These are phyloP conservation scores for Petrocephalus schoutedeni DNA, from an alignment of 2,797 vertebrate species.

Conservation along the genomic window DNA sequence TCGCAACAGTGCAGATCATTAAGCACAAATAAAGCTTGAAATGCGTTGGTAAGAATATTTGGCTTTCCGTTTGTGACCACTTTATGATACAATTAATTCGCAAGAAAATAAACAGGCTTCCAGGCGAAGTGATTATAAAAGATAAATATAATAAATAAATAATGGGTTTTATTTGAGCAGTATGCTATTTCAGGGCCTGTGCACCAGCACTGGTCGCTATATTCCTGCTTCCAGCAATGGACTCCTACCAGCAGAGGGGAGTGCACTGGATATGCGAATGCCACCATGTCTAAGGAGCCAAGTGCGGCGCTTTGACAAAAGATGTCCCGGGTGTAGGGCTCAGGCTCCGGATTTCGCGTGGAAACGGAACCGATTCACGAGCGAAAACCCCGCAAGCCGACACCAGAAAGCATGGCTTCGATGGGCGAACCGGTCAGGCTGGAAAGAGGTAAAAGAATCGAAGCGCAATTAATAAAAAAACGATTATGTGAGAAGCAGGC, in stretches of 20 bases:
- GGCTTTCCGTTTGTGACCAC: background rate
- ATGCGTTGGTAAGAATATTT: background rate
- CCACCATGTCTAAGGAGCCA: background rate
- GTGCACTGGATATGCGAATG: background rate
- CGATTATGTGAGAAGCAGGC: background rate
- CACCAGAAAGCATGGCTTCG: slow-evolving; percentile 73
- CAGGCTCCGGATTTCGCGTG: background rate
- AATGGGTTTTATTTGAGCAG: background rate
- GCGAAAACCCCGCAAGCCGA: background rate
- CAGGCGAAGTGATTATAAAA: background rate
- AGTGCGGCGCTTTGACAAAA: background rate
- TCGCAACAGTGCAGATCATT: background rate
- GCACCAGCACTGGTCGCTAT: background rate
- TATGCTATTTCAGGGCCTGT: background rate
- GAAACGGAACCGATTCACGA: background rate
- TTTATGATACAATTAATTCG: background rate
- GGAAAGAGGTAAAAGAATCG: slow-evolving; percentile 76
- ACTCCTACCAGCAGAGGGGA: slow-evolving; percentile 25
- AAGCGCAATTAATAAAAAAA: background rate
- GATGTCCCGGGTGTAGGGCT: slow-evolving; percentile 11
- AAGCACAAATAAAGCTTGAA: background rate
- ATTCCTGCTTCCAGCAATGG: background rate
- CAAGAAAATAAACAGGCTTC: background rate
- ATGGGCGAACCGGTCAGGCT: slow-evolving; percentile 84
- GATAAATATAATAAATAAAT: background rate